A percentile compares a stretch with the other conserved stretches of the same genome.
Conservation (phyloP, 1,140 invertebrate genomes). For the Drosophila dunni region DNA sequence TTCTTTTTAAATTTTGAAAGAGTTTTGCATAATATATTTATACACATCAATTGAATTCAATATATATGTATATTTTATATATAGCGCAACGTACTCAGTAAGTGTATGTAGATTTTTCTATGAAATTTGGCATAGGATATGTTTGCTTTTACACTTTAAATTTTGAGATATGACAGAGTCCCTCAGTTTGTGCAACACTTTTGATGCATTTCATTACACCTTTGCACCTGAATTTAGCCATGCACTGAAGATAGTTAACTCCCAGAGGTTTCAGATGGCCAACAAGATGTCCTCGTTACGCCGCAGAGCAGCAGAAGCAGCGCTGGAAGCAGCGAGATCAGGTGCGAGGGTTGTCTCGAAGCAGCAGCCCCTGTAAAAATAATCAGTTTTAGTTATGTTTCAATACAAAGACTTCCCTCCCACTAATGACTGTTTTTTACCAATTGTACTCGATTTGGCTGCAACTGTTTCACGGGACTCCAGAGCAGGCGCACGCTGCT, state of each 20-base stretch:
- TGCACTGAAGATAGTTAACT: constrained; percentile 61
- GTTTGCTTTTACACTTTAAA: constrained; percentile 58
- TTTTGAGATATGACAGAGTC: constrained; percentile 28
- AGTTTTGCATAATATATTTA: constrained; percentile 33
- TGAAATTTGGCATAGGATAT: constrained; percentile 82
- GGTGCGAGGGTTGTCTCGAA: constrained; percentile 42
- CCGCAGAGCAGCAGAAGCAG: constrained; percentile 49
- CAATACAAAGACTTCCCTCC: too few relatives aligned
- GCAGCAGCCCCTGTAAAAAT: constrained; percentile 46
- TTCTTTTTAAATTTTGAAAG: constrained; percentile 47
- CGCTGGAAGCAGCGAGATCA: constrained; percentile 47
- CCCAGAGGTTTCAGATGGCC: constrained; percentile 41
- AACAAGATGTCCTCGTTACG: constrained; percentile 36
- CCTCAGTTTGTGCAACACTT: constrained; percentile 22
- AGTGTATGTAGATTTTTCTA: constrained; percentile 62
- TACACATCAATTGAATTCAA: constrained; percentile 67
- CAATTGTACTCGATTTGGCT: constrained; percentile 85
- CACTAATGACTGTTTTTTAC: constrained; percentile 46
- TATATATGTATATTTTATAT: constrained; percentile 31
- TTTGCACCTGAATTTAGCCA: neutral
- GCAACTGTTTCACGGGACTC: constrained; percentile 87
- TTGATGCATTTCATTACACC: constrained; percentile 1
- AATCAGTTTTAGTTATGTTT: constrained; percentile 3
- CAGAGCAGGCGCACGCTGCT: constrained; percentile 87
- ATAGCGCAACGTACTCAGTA: constrained; percentile 38